Percentiles rank a stretch among this genome's conserved stretches.
phyloP scores from a whole-genome alignment of 2,113 vertebrate species.

The Sorex fumeus region DNA sequence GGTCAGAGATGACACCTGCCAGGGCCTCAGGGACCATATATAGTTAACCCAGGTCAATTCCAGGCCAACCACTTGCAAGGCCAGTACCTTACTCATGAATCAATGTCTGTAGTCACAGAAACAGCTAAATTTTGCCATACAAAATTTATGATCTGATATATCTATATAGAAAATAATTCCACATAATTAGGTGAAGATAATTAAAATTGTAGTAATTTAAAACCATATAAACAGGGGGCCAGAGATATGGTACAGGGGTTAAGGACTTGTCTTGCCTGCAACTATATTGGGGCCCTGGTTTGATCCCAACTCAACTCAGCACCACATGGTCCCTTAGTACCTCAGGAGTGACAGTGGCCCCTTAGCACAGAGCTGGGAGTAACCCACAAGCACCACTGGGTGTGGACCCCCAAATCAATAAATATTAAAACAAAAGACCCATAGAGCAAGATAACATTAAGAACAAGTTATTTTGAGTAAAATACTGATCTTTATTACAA shows the following conservation, averaged over 20 bases:
- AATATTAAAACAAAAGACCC: neutral
- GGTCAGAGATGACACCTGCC: neutral
- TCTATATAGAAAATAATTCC: neutral
- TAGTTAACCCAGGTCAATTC: neutral
- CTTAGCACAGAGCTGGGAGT: too few relatives aligned
- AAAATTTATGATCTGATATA: neutral
- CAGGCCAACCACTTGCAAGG: too few relatives aligned
- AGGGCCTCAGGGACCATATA: neutral
- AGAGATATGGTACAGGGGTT: neutral
- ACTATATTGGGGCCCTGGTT: too few relatives aligned
- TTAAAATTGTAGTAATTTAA: neutral
- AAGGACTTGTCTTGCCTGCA: too few relatives aligned
- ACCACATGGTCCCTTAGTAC: too few relatives aligned
- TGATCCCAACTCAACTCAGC: too few relatives aligned
- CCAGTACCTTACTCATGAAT: too few relatives aligned
- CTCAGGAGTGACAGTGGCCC: too few relatives aligned
- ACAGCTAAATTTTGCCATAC: neutral
- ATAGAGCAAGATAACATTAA: neutral
- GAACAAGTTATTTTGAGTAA: neutral
- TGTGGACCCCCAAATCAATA: too few relatives aligned
- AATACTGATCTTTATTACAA: neutral
- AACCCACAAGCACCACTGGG: too few relatives aligned
- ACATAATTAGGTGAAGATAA: neutral
- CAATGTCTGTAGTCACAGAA: neutral
- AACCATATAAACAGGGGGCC: neutral